Evolutionary conservation across 1,140 invertebrate species (phyloP).

Genomic region (Zaprionus camerounensis): DNA sequence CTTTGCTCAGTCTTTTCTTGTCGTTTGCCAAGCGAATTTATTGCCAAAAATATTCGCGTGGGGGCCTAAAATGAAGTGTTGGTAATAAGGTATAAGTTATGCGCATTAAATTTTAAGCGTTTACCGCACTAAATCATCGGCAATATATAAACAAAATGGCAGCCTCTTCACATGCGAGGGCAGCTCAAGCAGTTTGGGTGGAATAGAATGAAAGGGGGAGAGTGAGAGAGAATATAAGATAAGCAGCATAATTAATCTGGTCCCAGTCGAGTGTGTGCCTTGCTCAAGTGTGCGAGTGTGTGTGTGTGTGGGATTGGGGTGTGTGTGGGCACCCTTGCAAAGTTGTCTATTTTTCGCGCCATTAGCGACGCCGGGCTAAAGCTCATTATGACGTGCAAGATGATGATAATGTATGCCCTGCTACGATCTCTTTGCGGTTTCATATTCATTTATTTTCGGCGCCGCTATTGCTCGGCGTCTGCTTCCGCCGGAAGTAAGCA

Average conservation of each 20-base stretch:
- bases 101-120: constrained; percentile 70
- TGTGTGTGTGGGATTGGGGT: not conserved
- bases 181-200: not conserved
- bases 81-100: constrained; percentile 75
- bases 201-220: not conserved
- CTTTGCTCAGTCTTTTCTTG: constrained; percentile 29
- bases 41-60: constrained; percentile 61
- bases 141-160: constrained; percentile 40
- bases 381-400: constrained; percentile 33
- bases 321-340: constrained; percentile 14
- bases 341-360: constrained; percentile 56
- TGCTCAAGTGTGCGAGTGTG: constrained; percentile 2
- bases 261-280: constrained; percentile 12
- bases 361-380: constrained; percentile 33
- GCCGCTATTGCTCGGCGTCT: constrained; percentile 49
- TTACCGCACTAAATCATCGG: constrained; percentile 47
- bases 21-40: constrained; percentile 63
- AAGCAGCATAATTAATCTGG: not conserved
- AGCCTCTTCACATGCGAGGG: constrained; percentile 9
- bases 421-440: constrained; percentile 49
- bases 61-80: constrained; percentile 63
- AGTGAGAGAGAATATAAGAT: not conserved
- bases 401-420: constrained; percentile 33
- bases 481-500: constrained; percentile 64
- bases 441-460: constrained; percentile 51